Percentiles rank a stretch among this genome's conserved stretches.
Evolutionary conservation across 2,888 invertebrate species (phyloP).

Genomic region (Campaea margaritaria): DNA sequence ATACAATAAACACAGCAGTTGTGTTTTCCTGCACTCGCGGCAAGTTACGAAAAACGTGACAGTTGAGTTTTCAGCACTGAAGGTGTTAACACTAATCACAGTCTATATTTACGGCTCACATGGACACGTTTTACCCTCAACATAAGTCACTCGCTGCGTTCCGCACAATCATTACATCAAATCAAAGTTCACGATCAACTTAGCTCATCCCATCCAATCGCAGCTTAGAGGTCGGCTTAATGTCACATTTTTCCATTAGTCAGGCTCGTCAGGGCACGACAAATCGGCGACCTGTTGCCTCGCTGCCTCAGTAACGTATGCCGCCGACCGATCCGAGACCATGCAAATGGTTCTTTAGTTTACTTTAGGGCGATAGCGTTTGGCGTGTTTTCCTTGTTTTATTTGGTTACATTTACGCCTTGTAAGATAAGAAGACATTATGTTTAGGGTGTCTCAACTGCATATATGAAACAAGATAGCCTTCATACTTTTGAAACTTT

Average conservation of each 20-base stretch:
- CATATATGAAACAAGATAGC: too few species aligned
- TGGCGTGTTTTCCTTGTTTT: constrained; percentile 34
- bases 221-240: constrained; percentile 67
- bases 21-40: too few species aligned
- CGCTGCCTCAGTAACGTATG: constrained; percentile 63
- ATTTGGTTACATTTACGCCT: constrained; percentile 38
- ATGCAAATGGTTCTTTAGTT: constrained; percentile 75
- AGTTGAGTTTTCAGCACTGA: too few species aligned
- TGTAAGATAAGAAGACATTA: constrained; percentile 13
- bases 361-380: constrained; percentile 47
- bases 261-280: constrained; percentile 60
- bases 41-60: too few species aligned
- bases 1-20: too few species aligned
- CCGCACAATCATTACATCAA: constrained; percentile 20
- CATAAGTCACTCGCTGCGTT: background rate
- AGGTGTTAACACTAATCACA: too few species aligned
- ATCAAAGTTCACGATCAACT: constrained; percentile 30
- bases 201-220: constrained; percentile 63
- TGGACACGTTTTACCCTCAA: too few species aligned
- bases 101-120: background rate
- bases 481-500: too few species aligned
- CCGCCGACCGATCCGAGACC: constrained; percentile 47
- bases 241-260: constrained; percentile 79
- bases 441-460: too few species aligned
- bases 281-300: constrained; percentile 80